Conservation (phyloP, 2,888 invertebrate species). For the Macrophya alboannulata region DNA sequence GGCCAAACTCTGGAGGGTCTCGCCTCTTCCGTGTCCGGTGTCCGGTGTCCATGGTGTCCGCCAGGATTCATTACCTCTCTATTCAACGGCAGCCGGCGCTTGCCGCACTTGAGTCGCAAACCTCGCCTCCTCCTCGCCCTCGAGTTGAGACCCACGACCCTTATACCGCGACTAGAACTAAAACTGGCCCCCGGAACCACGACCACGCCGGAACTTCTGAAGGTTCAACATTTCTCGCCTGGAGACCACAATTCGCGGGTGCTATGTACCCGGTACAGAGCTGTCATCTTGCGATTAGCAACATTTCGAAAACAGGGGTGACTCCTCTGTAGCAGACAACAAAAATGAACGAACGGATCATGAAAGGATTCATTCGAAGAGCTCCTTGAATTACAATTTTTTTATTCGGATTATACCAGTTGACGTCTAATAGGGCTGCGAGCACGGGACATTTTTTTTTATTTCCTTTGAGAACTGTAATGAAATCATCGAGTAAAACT, state of each 20-base stretch:
- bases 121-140: slow-evolving; percentile 61
- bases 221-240: neutral
- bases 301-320: slow-evolving; percentile 7
- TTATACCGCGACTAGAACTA: slow-evolving; percentile 45
- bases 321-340: neutral
- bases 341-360: neutral
- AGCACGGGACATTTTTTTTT: neutral
- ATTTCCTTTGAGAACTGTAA: neutral
- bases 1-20: slow-evolving; percentile 67
- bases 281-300: slow-evolving; percentile 38
- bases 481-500: neutral
- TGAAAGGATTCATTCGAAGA: neutral
- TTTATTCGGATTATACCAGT: neutral
- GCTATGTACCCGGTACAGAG: slow-evolving; percentile 5
- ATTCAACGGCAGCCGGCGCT: slow-evolving; percentile 74
- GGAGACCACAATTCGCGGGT: slow-evolving; percentile 27
- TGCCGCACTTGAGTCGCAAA: slow-evolving; percentile 52
- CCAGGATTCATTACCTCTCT: slow-evolving; percentile 79
- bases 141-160: slow-evolving; percentile 32
- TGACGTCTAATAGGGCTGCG: neutral
- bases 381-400: neutral
- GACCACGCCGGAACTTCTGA: slow-evolving; percentile 39
- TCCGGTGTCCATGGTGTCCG: slow-evolving; percentile 76
- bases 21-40: slow-evolving; percentile 79
- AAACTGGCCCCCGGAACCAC: slow-evolving; percentile 43